Evolutionary conservation across 2,113 vertebrate genomes (phyloP), one percentile per base, ranked within the genome.

Genomic region (Mugil cephalus): DNA sequence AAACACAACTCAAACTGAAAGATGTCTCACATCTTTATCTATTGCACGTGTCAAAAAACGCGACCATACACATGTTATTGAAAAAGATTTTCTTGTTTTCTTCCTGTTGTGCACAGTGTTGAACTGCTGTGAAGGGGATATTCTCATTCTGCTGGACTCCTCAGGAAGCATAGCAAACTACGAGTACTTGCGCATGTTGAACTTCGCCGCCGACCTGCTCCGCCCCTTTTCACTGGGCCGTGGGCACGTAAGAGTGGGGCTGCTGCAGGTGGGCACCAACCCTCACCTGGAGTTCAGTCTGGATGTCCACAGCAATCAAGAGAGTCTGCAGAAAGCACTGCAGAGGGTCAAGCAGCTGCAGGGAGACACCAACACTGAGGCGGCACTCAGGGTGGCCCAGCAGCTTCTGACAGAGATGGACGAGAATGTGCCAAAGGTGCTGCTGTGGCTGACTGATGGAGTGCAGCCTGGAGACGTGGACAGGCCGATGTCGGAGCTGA

Each of bases 381-480:
- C 65, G 4, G 96, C 96, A 0, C 87, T 98, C 35, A 42, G 82
- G 2, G 87, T 91, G 0, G 95, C 94, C 69, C 92, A 80, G 82
- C 77, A 86, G 8, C 89, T 94, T 36, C 80, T 86, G 91, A 89
- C 64, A 0, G 51, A 79, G 13, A 65, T 39, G 0, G 90, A 93
- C 8, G 62, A 76, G 0, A 86, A 80, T 0, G 92, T 95, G 12
- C 95, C 96, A 69, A 96, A 95, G 83, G 91, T 98, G 0, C 79
- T 98, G 84, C 89, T 98, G 47, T 98, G 97, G 97, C 90, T 98
- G 83, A 98, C 97, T 0, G 97, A 98, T 0, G 97, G 97, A 0
- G 94, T 94, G 74, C 93, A 95, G 81, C 95, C 93, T 0, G 96
- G 96, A 10, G 90, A 94, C 1, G 89, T 97, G 75, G 94, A 94